Evolutionary conservation across 1,140 invertebrate species (phyloP).

Genomic region (Ips typographus): DNA sequence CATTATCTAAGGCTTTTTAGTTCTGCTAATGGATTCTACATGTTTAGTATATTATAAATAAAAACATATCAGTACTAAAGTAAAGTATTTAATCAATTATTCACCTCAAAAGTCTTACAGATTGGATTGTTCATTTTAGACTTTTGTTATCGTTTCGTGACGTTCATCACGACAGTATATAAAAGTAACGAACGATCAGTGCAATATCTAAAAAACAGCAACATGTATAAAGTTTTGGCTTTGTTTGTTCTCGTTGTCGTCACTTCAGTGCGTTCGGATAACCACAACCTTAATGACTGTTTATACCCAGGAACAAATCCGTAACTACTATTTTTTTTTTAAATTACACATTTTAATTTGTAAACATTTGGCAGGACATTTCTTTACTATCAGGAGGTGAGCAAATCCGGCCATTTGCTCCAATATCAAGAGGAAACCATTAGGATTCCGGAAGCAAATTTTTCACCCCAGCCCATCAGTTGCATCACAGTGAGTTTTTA

Average conservation of each 20-base stretch:
- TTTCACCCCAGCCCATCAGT: background rate
- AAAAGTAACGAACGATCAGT: too few relatives aligned
- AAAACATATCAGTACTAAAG: too few relatives aligned
- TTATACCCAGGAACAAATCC: conserved; percentile 1
- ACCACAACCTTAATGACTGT: conserved; percentile 3
- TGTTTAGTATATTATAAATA: too few relatives aligned
- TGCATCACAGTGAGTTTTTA: background rate
- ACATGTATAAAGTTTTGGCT: too few relatives aligned
- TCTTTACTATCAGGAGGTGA: conserved; percentile 12
- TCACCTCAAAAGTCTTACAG: too few relatives aligned
- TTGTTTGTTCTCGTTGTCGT: background rate
- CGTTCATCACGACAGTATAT: too few relatives aligned
- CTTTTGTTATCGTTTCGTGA: too few relatives aligned
- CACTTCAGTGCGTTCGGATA: background rate
- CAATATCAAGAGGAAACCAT: background rate
- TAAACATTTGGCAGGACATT: background rate
- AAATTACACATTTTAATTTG: background rate
- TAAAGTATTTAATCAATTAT: too few relatives aligned
- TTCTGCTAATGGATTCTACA: too few relatives aligned
- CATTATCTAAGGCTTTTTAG: too few relatives aligned
- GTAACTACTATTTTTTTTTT: conserved; percentile 6
- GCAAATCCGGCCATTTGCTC: background rate
- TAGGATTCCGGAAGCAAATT: background rate
- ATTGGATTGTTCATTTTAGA: too few relatives aligned
- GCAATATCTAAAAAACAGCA: too few relatives aligned